Evolutionary conservation across 2,888 invertebrate species (phyloP).

Genomic region (Azorinus chamasolen): DNA sequence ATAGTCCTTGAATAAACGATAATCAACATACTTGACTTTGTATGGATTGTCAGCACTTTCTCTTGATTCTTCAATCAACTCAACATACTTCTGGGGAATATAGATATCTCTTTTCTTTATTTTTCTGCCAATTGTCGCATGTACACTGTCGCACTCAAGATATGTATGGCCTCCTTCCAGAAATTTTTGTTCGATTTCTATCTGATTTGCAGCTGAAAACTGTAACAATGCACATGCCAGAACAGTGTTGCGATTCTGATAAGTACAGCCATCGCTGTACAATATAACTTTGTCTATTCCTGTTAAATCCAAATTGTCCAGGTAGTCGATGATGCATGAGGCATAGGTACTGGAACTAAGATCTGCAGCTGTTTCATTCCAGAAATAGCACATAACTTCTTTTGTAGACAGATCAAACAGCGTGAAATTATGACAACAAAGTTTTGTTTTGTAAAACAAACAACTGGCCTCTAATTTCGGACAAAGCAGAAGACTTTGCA

Average conservation of each 20-base stretch:
- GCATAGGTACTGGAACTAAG: constrained; percentile 33
- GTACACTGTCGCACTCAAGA: constrained; percentile 41
- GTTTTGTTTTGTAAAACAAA: constrained; percentile 62
- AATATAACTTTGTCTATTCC: constrained; percentile 36
- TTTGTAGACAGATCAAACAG: constrained; percentile 38
- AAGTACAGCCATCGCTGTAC: constrained; percentile 63
- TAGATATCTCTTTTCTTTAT: constrained; percentile 25
- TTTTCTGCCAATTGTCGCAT: too few relatives aligned
- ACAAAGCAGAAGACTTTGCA: constrained; percentile 55
- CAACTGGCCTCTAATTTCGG: constrained; percentile 54
- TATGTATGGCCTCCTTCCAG: constrained; percentile 44
- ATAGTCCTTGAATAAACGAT: constrained; percentile 37
- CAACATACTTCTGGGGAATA: constrained; percentile 28
- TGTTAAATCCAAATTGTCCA: not conserved
- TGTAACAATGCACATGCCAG: constrained; percentile 33
- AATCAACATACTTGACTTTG: constrained; percentile 31
- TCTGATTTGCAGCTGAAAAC: constrained; percentile 12
- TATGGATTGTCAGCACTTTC: constrained; percentile 18
- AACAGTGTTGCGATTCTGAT: too few relatives aligned
- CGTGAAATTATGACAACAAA: constrained; percentile 57
- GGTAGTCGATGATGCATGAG: constrained; percentile 2
- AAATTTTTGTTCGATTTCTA: constrained; percentile 34
- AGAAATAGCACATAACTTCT: constrained; percentile 57
- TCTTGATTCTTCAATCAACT: constrained; percentile 23
- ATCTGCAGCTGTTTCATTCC: constrained; percentile 52